These are phyloP conservation scores for Paralichthys olivaceus DNA, from an alignment of 2,113 vertebrate genomes.

Conservation along the genomic window DNA sequence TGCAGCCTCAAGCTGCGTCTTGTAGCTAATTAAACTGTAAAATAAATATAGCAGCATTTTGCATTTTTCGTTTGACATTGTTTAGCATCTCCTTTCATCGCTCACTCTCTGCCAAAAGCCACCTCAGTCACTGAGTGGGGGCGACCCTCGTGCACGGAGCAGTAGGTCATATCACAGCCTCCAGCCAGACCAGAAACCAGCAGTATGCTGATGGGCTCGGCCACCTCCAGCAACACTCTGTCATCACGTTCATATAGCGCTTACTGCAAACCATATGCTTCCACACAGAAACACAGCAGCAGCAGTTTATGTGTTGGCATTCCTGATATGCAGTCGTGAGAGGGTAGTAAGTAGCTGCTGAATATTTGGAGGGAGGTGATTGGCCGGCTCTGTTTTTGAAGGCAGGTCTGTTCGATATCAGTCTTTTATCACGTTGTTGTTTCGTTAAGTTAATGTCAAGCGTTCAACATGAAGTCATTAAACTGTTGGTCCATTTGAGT, in stretches of 20 bases:
- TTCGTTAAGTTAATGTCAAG: conserved; percentile 56
- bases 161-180: conserved; percentile 47
- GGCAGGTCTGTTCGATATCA: conserved; percentile 45
- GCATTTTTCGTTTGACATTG: not conserved
- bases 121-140: conserved; percentile 41
- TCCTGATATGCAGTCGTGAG: conserved; percentile 60
- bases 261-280: conserved; percentile 70
- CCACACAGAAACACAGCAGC: conserved; percentile 66
- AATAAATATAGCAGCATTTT: conserved; percentile 25
- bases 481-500: conserved; percentile 33
- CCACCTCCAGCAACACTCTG: conserved; percentile 65
- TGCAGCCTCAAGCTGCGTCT: not conserved
- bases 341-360: conserved; percentile 62
- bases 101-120: not conserved
- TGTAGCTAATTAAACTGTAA: conserved; percentile 9
- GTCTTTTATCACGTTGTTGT: conserved; percentile 37
- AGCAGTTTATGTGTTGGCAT: conserved; percentile 73
- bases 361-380: conserved; percentile 52
- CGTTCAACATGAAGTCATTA: conserved; percentile 24
- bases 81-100: conserved; percentile 26
- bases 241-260: conserved; percentile 67
- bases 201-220: conserved; percentile 59
- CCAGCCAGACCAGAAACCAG: conserved; percentile 52
- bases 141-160: conserved; percentile 31
- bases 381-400: conserved; percentile 41